Percentiles rank a stretch among this genome's conserved stretches.
phyloP scores from a whole-genome alignment of 2,797 vertebrate genomes.

The Malacoctenus gilli region DNA sequence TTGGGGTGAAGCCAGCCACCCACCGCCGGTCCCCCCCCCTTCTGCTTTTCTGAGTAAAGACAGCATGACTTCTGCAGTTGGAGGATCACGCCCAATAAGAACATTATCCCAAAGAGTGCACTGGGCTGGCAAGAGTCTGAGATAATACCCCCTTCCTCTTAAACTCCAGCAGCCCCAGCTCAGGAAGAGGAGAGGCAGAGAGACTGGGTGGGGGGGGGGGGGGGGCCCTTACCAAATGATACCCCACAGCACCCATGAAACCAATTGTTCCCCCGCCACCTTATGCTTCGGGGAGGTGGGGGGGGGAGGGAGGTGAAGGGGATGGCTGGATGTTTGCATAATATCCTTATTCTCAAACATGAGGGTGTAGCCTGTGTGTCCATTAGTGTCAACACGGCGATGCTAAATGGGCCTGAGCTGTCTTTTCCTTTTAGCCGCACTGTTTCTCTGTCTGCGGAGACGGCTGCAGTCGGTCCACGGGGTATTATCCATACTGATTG shows the following conservation, averaged over 20 bases:
- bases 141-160: constrained; percentile 82
- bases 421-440: constrained; percentile 64
- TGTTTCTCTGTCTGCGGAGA: constrained; percentile 60
- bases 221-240: constrained; percentile 71
- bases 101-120: constrained; percentile 86
- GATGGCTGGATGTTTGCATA: constrained; percentile 69
- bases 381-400: constrained; percentile 72
- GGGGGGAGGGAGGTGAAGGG: constrained; percentile 26
- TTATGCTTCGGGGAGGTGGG: constrained; percentile 58
- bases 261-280: constrained; percentile 69
- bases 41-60: constrained; percentile 84
- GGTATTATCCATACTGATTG: constrained; percentile 80
- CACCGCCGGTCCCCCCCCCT: constrained; percentile 63
- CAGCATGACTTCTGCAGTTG: constrained; percentile 84
- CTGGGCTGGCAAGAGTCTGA: constrained; percentile 82
- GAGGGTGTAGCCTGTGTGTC: constrained; percentile 74
- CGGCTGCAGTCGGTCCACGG: constrained; percentile 75
- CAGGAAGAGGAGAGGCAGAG: constrained; percentile 70
- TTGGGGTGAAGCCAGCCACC: constrained; percentile 67
- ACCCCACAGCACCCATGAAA: constrained; percentile 75
- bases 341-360: constrained; percentile 77
- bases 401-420: constrained; percentile 72
- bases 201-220: too few species aligned
- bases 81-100: constrained; percentile 85
- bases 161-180: constrained; percentile 76